Percentiles rank a stretch among this genome's conserved stretches.
Evolutionary conservation across 2,797 vertebrate species (phyloP).

Genomic region (Babyrousa celebensis): DNA sequence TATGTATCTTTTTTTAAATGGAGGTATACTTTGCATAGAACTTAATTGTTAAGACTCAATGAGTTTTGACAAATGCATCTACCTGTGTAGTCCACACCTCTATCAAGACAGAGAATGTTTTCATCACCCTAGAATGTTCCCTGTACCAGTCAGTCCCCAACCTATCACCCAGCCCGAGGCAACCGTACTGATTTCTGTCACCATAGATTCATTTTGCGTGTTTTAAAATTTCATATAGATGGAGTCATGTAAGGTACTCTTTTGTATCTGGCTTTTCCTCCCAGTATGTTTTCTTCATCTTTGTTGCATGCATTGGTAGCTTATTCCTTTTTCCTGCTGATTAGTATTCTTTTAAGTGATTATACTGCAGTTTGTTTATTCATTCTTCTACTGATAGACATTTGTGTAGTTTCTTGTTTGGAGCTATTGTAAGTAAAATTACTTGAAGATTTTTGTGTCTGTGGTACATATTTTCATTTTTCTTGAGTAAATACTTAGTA

Average conservation of each 20-base stretch:
- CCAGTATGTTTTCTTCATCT: neutral
- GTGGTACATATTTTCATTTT: neutral
- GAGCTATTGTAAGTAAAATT: neutral
- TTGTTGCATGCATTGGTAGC: neutral
- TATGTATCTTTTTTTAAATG: neutral
- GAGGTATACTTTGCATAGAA: neutral
- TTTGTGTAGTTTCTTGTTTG: conserved; percentile 51
- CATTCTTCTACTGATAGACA: neutral
- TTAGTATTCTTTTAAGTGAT: neutral
- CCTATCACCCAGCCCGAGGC: neutral
- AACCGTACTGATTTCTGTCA: neutral
- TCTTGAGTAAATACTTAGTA: neutral
- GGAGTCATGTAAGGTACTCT: neutral
- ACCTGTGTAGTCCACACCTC: neutral
- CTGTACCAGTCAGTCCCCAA: neutral
- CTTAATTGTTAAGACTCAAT: neutral
- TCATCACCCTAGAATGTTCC: neutral
- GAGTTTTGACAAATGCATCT: conserved; percentile 53
- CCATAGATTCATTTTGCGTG: conserved; percentile 34
- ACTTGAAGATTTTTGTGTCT: conserved; percentile 23
- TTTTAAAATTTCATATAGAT: neutral
- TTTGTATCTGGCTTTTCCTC: neutral
- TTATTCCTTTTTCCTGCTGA: conserved; percentile 16
- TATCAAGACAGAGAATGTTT: conserved; percentile 35
- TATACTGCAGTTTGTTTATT: neutral